Conservation (phyloP, 2,113 vertebrate species). For the Dromaius novaehollandiae region DNA sequence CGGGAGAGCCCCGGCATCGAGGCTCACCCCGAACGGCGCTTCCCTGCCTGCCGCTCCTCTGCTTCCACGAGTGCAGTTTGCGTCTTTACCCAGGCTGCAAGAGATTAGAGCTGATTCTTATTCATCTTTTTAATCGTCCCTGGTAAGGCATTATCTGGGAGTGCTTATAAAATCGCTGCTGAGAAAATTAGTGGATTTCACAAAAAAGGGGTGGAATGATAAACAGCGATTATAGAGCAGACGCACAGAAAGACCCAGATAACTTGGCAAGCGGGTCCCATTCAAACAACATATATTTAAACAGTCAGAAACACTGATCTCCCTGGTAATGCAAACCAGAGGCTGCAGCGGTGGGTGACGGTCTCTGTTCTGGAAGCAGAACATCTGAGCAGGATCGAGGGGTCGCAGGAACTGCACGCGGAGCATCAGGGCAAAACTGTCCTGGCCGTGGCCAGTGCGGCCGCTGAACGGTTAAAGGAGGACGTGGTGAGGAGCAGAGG, state of each 20-base stretch:
- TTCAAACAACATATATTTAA: not conserved
- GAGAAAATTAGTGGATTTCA: not conserved
- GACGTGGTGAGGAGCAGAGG: fast-evolving
- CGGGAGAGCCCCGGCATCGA: fast-evolving
- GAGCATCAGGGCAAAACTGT: not conserved
- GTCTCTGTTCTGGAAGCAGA: not conserved
- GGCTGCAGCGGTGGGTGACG: not conserved
- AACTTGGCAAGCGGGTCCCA: not conserved
- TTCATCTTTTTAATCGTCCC: not conserved
- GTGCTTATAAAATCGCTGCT: not conserved
- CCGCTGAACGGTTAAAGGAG: fast-evolving
- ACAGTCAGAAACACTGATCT: not conserved
- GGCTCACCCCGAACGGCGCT: fast-evolving
- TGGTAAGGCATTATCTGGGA: not conserved
- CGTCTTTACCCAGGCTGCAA: not conserved
- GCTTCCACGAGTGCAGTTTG: fast-evolving
- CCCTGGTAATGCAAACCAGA: not conserved
- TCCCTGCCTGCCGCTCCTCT: not conserved
- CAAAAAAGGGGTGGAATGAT: not conserved
- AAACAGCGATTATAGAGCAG: not conserved
- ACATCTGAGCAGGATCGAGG: not conserved
- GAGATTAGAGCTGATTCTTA: not conserved
- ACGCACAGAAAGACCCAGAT: not conserved
- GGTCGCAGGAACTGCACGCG: fast-evolving
- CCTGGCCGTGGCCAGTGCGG: not conserved